Base-by-base conservation (phyloP, 2,797 vertebrate genomes). In the Todus mexicanus region DNA sequence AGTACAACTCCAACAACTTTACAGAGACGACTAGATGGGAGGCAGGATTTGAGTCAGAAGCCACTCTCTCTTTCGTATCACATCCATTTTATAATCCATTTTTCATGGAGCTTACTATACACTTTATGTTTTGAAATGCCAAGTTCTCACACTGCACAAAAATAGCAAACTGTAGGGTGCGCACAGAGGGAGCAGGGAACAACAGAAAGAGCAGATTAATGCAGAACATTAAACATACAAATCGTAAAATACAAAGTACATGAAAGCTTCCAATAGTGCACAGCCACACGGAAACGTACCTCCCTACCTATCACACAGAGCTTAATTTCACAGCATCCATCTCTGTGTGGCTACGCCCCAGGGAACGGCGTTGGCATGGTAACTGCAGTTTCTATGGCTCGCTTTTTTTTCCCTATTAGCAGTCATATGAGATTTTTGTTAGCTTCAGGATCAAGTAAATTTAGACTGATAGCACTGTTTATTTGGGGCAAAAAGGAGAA, bases 341-440 rank as follows among this genome's bases (percentile, higher is more conserved):
- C 88, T 93, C 96, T 96, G 81, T 92, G 88, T 77, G 92, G 93
- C 77, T 93, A 83, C 92, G 82, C 91, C 81, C 87, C 27, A 35
- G 74, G 84, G 89, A 96, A 74, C 29, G 85, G 79, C 26, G 97
- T 97, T 98, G 97, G 91, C 97, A 98, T 97, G 95, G 97, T 93
- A 97, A 98, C 97, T 6, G 60, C 76, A 90, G 92, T 92, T 94
- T 96, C 91, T 33, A 65, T 76, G 88, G 61, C 88, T 88, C 93
- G 6, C 59, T 60, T 11, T 65, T 35, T 20, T 43, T 80, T 63
- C 29, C 61, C 69, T 69, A 73, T 91, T 77, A 92, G 87, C 83
- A 90, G 74, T 61, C 92, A 79, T 57, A 76, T 15, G 47, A 69
- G 48, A 56, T 93, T 93, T 95, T 86, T 66, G 84, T 80, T 81